These are phyloP conservation scores for Miichthys miiuy DNA, from an alignment of 2,797 vertebrate species.

Conservation along the genomic window DNA sequence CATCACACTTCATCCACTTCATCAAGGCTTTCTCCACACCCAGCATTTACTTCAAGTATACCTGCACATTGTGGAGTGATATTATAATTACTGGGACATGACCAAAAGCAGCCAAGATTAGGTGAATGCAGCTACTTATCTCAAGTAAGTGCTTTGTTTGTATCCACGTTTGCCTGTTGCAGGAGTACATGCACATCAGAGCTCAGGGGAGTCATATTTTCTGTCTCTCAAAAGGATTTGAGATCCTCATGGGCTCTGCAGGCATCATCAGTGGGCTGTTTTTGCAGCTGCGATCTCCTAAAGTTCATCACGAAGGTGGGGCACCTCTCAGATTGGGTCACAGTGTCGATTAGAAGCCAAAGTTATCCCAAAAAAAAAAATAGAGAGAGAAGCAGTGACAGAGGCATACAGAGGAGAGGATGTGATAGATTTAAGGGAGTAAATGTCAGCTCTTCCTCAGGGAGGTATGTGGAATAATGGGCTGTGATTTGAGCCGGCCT, in stretches of 20 bases:
- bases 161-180: constrained; percentile 22
- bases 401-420: constrained; percentile 19
- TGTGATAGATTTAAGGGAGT: constrained; percentile 56
- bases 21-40: constrained; percentile 51
- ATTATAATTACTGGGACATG: constrained; percentile 56
- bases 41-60: constrained; percentile 56
- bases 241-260: constrained; percentile 28
- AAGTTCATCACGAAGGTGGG: constrained; percentile 31
- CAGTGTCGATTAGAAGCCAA: constrained; percentile 19
- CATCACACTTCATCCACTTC: constrained; percentile 57
- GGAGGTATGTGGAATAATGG: constrained; percentile 46
- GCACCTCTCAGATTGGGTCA: constrained; percentile 32
- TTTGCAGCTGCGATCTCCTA: constrained; percentile 40
- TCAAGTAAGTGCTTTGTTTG: constrained; percentile 64
- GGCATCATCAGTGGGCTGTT: constrained; percentile 41
- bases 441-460: constrained; percentile 72
- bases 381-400: background rate
- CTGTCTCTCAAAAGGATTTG: constrained; percentile 29
- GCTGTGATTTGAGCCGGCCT: constrained; percentile 52
- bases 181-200: constrained; percentile 10
- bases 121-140: constrained; percentile 50
- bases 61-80: constrained; percentile 54
- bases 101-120: constrained; percentile 47
- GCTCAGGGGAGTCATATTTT: constrained; percentile 31
- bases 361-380: constrained; percentile 20